Conservation (phyloP, 2,888 invertebrate genomes). For the Himalopsyche kuldschensis region DNA sequence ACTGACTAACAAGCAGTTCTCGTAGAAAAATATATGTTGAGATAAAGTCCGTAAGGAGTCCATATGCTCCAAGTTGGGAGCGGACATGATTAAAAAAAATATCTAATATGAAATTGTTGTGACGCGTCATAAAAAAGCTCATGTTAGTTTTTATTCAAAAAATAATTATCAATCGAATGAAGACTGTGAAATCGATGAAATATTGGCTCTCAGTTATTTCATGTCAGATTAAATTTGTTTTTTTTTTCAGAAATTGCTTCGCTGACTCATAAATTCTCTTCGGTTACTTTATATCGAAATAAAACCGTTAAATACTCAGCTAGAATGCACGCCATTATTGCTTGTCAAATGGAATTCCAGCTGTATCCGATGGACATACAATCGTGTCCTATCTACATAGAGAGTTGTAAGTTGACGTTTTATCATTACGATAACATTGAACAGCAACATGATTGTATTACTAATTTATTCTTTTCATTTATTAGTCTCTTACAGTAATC, state of each 20-base stretch:
- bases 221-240: neutral
- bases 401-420: slow-evolving; percentile 72
- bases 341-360: slow-evolving; percentile 86
- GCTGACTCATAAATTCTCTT: slow-evolving; percentile 78
- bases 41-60: too few species aligned
- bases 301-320: slow-evolving; percentile 80
- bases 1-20: too few species aligned
- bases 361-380: slow-evolving; percentile 86
- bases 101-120: too few species aligned
- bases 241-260: slow-evolving; percentile 72
- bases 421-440: neutral
- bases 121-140: too few species aligned
- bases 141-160: too few species aligned
- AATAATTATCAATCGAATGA: too few species aligned
- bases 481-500: slow-evolving; percentile 77
- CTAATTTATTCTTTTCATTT: slow-evolving; percentile 38
- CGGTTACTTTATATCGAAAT: slow-evolving; percentile 77
- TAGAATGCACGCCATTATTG: slow-evolving; percentile 82
- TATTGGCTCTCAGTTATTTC: too few species aligned
- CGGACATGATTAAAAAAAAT: too few species aligned
- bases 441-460: neutral
- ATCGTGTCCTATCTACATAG: slow-evolving; percentile 79
- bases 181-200: neutral
- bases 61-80: too few species aligned
- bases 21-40: too few species aligned